Evolutionary conservation across 2,797 vertebrate genomes (phyloP), one percentile per base, ranked within the genome.

Genomic region (Triplophysa yarkandensis): DNA sequence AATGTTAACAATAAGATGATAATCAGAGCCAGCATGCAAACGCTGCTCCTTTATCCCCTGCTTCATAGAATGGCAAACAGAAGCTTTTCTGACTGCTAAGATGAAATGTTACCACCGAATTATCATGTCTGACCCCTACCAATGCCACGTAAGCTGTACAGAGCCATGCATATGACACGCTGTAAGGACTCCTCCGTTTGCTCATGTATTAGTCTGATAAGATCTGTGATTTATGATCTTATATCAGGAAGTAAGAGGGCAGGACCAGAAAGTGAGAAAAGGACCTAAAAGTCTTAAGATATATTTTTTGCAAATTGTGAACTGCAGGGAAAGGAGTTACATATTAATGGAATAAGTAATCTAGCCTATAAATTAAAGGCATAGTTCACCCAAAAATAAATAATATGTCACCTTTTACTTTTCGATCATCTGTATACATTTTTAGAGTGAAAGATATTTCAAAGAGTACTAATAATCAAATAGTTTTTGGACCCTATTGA

Each of bases 11-110:
- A 94, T 93, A 93, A 93, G 93, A 93, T 94, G 89, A 90, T 94
- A 95, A 96, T 96, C 94, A 94, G 92, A 93, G 90, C 85, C 94
- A 93, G 92, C 91, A 92, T 91, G 88, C 89, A 88, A 88, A 90
- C 88, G 89, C 90, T 89, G 90, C 78, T 88, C 94, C 96, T 96
- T 95, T 92, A 96, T 95, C 92, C 94, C 85, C 77, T 77, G 91
- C 93, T 94, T 96, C 94, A 94, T 94, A 95, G 95, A 93, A 93
- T 91, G 86, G 91, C 93, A 95, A 95, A 95, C 93, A 96, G 94
- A 46, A 93, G 89, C 79, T 74, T 77, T 34, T 80, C 75, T 55
- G 28, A 90, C 90, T 90, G 92, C 89, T 87, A 87, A 90, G 89
- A 91, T 90, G 90, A 91, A 91, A 89, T 84, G 85, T 83, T 87